These are phyloP conservation scores for Rhamphomyia laevipes DNA, from an alignment of 2,888 invertebrate species.

Conservation along the genomic window DNA sequence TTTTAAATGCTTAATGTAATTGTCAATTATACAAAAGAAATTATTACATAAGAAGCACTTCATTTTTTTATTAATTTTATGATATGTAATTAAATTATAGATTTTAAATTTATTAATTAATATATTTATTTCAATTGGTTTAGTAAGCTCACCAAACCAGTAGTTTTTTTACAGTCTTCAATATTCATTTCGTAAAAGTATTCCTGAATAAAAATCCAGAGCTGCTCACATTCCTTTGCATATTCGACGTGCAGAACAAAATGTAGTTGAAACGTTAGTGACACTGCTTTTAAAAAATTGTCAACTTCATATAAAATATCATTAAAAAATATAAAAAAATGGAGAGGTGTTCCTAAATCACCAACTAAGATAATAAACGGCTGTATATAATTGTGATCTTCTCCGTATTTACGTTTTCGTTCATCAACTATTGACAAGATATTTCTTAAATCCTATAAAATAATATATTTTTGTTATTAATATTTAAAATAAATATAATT, in stretches of 20 bases:
- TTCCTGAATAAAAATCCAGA: not conserved
- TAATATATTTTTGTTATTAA: too few species aligned
- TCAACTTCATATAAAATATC: conserved; percentile 1
- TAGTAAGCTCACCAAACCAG: too few species aligned
- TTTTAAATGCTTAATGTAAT: too few species aligned
- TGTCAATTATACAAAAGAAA: too few species aligned
- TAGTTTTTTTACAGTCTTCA: too few species aligned
- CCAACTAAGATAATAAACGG: not conserved
- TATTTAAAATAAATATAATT: too few species aligned
- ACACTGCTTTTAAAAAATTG: not conserved
- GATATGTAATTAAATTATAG: too few species aligned
- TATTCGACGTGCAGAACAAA: not conserved
- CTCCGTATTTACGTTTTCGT: not conserved
- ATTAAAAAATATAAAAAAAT: conserved; percentile 1
- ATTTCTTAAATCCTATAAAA: not conserved
- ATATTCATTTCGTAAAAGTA: not conserved
- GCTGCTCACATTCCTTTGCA: not conserved
- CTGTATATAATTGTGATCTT: not conserved
- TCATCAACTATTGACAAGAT: not conserved
- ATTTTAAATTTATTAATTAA: too few species aligned
- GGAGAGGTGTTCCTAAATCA: not conserved
- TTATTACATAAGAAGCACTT: too few species aligned
- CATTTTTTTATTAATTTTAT: too few species aligned
- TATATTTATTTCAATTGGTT: too few species aligned
- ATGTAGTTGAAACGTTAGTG: not conserved